Evolutionary conservation across 2,797 vertebrate species (phyloP).

Genomic region (Tamandua tetradactyla): DNA sequence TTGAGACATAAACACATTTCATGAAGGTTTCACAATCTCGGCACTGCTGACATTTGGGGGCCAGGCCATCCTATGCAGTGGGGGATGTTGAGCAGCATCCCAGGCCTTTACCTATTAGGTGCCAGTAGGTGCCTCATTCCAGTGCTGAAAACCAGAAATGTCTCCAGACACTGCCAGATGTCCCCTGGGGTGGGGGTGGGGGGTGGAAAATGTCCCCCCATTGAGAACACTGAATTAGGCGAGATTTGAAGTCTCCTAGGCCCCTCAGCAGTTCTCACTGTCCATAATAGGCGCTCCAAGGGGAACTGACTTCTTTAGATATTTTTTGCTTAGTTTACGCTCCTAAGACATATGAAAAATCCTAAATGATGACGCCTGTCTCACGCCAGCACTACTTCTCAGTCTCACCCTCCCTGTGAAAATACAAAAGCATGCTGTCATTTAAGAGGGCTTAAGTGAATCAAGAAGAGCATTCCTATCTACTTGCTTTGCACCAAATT

Average conservation of each 20-base stretch:
- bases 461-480: not conserved
- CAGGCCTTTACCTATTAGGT: not conserved
- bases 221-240: not conserved
- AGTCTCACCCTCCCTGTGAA: not conserved
- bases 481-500: not conserved
- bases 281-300: not conserved
- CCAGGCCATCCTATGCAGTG: not conserved
- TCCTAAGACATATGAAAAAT: not conserved
- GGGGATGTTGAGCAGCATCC: not conserved
- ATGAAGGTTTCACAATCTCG: not conserved
- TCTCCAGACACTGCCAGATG: not conserved
- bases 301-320: not conserved
- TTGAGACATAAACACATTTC: not conserved
- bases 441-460: not conserved
- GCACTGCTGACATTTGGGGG: not conserved
- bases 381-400: not conserved
- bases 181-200: too few species aligned
- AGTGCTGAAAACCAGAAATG: not conserved
- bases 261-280: not conserved
- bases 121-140: not conserved
- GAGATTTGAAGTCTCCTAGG: not conserved
- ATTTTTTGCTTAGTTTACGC: not conserved
- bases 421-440: not conserved
- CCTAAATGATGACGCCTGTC: not conserved
- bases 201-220: not conserved